Conservation (phyloP, 2,888 invertebrate species). For the Watsonalla binaria region DNA sequence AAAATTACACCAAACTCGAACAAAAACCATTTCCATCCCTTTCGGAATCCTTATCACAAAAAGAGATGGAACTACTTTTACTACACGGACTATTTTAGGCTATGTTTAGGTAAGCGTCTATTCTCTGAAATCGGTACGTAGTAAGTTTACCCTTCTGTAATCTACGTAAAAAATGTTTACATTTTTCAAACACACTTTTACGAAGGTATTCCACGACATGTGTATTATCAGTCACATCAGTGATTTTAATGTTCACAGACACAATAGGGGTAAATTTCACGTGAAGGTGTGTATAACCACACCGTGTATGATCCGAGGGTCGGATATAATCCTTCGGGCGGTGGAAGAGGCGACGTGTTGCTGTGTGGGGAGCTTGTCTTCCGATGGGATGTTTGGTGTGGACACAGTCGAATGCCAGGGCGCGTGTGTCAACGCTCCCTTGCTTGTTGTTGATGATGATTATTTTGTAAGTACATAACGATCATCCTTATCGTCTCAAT, state of each 20-base stretch:
- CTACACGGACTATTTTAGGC: too few relatives aligned
- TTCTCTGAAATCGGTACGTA: too few relatives aligned
- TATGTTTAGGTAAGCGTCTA: too few relatives aligned
- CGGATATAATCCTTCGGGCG: slow-evolving; percentile 46
- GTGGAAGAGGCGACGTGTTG: slow-evolving; percentile 52
- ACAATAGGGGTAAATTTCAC: slow-evolving; percentile 53
- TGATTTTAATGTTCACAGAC: slow-evolving; percentile 27
- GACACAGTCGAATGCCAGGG: slow-evolving; percentile 62
- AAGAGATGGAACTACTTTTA: too few relatives aligned
- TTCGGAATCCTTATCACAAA: too few relatives aligned
- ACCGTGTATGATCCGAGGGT: slow-evolving; percentile 65
- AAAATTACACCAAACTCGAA: too few relatives aligned
- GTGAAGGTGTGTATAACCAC: slow-evolving; percentile 62
- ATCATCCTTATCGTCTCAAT: background rate
- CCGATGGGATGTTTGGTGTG: slow-evolving; percentile 56
- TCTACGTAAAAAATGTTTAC: too few relatives aligned
- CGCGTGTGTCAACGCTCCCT: slow-evolving; percentile 64
- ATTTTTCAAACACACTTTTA: too few relatives aligned
- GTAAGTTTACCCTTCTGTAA: too few relatives aligned
- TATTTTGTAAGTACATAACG: slow-evolving; percentile 50
- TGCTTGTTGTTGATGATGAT: slow-evolving; percentile 61
- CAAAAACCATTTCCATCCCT: too few relatives aligned
- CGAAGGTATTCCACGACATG: too few relatives aligned
- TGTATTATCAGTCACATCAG: too few relatives aligned
- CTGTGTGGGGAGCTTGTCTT: slow-evolving; percentile 43